Evolutionary conservation across 2,888 invertebrate genomes (phyloP), one percentile per base, ranked within the genome.

Genomic region (Coleophora deauratella): DNA sequence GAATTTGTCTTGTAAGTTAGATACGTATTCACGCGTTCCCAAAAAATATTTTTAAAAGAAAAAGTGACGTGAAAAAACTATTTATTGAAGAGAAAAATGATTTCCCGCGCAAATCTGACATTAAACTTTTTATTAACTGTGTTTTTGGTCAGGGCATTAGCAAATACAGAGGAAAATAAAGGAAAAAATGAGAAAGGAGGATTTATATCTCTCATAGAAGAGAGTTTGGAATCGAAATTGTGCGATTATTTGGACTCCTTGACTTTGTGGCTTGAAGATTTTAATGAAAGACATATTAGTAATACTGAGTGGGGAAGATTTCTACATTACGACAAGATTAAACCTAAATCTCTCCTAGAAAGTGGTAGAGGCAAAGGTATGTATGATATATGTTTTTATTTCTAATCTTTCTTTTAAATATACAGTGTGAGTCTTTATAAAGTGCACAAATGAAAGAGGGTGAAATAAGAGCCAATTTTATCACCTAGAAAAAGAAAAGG

Each of bases 251-350:
- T 58, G 0, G 49, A 50, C 36, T 52, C 41, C 47, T 42, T 68
- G 0, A 56, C 68, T 0, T 51, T 52, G 37, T 63, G 55, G 56
- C 46, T 84, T 14, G 73, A 75, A 35, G 49, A 57, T 21, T 67
- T 75, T n/a, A 81, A 82, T 45, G 79, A 82, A 55, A 50, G 49
- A 12, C 58, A 71, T 55, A 51, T 79, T 27, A 70, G 73, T 0
- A 54, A 50, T 0, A 75, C 71, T 58, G 66, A 62, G 1, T 44
- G 76, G 11, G 82, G 79, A 0, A 65, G 54, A 31, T 46, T 71
- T 35, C 14, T 82, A 9, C 59, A 66, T 27, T 82, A 82, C 45
- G 52, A 74, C 4, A 62, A 71, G 8, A 60, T 81, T 7, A 80
- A 80, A 43, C 62, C 70, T 0, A 66, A 59, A 42, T 46, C 68